These are phyloP conservation scores for Cheirogaleus medius DNA, from an alignment of 2,113 vertebrate species.

Conservation along the genomic window DNA sequence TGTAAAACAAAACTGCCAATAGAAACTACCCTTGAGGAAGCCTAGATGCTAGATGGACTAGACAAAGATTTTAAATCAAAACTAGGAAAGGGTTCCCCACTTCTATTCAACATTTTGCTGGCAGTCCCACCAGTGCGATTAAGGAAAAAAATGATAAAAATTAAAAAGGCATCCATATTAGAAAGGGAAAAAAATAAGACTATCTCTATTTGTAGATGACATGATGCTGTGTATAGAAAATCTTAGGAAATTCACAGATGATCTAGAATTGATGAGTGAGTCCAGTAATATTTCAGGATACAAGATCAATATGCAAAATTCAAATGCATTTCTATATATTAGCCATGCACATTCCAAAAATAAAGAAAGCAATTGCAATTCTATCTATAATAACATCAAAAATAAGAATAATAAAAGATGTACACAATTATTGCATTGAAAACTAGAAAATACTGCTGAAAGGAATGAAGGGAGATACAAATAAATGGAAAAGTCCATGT, in stretches of 20 bases:
- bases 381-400: neutral
- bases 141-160: neutral
- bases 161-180: neutral
- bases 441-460: neutral
- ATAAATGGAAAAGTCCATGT: neutral
- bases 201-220: neutral
- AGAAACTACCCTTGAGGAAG: neutral
- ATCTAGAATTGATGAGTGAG: neutral
- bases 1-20: neutral
- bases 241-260: neutral
- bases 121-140: neutral
- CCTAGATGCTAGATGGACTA: neutral
- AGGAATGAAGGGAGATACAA: neutral
- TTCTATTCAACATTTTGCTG: neutral
- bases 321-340: neutral
- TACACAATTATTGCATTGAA: neutral
- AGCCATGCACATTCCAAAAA: neutral
- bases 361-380: neutral
- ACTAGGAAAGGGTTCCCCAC: neutral
- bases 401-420: neutral
- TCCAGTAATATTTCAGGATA: neutral
- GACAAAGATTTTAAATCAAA: neutral
- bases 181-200: neutral
- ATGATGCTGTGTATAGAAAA: neutral
- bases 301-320: neutral